Conservation (phyloP, 2,797 vertebrate species). For the Petrocephalus sullivani region DNA sequence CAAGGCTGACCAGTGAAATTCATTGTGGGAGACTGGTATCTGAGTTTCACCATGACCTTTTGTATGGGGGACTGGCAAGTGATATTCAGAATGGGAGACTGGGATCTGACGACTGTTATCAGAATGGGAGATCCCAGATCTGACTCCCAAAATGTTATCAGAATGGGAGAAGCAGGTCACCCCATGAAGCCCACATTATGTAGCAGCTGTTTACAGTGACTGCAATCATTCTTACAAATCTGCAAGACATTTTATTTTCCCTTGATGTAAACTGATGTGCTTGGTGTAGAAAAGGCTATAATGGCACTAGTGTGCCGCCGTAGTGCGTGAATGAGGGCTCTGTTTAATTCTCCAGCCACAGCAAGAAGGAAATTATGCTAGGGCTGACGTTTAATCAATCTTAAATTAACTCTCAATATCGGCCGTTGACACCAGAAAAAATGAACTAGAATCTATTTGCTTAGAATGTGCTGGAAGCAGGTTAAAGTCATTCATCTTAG, state of each 20-base stretch:
- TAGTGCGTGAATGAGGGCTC: not conserved
- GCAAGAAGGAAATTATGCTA: not conserved
- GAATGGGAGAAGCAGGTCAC: not conserved
- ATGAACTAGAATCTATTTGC: not conserved
- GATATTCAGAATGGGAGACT: not conserved
- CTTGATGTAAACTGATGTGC: not conserved
- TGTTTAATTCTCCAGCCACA: not conserved
- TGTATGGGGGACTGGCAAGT: not conserved
- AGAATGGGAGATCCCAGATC: not conserved
- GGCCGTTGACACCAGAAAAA: not conserved
- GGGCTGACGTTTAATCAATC: not conserved
- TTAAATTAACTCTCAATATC: slow-evolving; percentile 2
- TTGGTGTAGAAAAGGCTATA: not conserved
- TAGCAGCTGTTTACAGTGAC: not conserved
- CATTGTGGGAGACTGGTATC: not conserved
- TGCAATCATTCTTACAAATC: not conserved
- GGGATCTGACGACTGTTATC: not conserved
- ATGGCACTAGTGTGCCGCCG: not conserved
- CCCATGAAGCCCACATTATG: not conserved
- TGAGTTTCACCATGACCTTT: no score
- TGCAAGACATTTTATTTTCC: not conserved
- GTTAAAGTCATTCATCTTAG: not conserved
- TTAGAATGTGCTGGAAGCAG: not conserved
- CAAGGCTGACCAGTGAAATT: not conserved
- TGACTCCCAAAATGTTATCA: not conserved